Percentiles rank a stretch among this genome's conserved stretches.
phyloP scores from a whole-genome alignment of 53 echinoderm and acorn worm species.

The Holothuria scabra region DNA sequence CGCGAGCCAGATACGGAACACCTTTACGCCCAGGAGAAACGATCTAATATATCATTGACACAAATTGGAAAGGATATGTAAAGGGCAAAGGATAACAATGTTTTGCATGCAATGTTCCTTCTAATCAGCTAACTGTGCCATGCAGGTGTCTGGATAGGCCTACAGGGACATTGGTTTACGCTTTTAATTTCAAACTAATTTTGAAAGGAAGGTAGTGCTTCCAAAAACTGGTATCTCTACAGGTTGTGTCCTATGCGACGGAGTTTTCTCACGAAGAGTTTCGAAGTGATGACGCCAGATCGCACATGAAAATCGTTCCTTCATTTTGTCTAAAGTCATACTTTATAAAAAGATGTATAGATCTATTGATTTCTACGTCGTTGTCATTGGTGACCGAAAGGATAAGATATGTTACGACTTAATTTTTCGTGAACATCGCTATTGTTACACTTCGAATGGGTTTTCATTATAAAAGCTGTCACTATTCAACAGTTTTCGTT shows the following conservation, averaged over 20 bases:
- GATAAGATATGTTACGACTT: not conserved
- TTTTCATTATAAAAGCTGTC: too few species aligned
- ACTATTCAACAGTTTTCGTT: too few species aligned
- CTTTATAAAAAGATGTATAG: not conserved
- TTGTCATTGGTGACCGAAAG: not conserved
- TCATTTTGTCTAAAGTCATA: too few species aligned
- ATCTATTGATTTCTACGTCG: slow-evolving; percentile 15
- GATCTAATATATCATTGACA: slow-evolving; percentile 26
- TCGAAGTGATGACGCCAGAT: too few species aligned
- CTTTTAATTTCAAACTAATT: slow-evolving; percentile 14
- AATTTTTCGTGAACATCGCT: not conserved
- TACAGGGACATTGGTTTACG: slow-evolving; percentile 26
- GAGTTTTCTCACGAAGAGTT: too few species aligned
- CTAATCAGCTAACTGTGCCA: slow-evolving; percentile 9
- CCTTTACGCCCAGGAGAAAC: slow-evolving; percentile 25
- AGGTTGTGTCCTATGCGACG: too few species aligned
- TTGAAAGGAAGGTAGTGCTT: not conserved
- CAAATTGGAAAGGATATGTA: slow-evolving; percentile 32
- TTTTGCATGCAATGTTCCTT: not conserved
- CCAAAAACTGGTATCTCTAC: too few species aligned
- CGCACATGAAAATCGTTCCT: too few species aligned
- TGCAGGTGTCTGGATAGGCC: slow-evolving; percentile 32
- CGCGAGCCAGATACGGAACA: slow-evolving; percentile 23
- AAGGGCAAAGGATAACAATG: not conserved
- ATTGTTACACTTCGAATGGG: not conserved